phyloP scores from a whole-genome alignment of 2,797 vertebrate genomes.

The Poeciliopsis presidionis region DNA sequence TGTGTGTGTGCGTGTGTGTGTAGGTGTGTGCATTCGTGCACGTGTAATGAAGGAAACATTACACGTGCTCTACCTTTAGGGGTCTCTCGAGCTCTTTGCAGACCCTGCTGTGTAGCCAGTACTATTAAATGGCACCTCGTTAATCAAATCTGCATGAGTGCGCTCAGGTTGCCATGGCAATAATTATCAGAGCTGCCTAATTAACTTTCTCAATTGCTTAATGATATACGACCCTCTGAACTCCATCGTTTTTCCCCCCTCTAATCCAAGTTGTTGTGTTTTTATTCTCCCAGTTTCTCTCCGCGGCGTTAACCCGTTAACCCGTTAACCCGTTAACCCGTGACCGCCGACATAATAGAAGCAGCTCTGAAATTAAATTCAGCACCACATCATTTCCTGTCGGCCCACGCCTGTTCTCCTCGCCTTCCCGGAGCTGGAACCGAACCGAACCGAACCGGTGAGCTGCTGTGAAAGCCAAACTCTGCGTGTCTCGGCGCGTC shows the following conservation, averaged over 20 bases:
- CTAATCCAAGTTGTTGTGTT: conserved; percentile 77
- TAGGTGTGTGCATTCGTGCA: neutral
- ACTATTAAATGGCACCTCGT: conserved; percentile 80
- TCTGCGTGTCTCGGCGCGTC: conserved; percentile 27
- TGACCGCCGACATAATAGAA: conserved; percentile 71
- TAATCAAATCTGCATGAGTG: conserved; percentile 86
- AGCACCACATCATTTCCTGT: conserved; percentile 51
- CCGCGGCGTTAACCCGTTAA: conserved; percentile 66
- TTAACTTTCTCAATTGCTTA: conserved; percentile 87
- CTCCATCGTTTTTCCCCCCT: conserved; percentile 67
- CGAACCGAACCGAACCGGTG: neutral
- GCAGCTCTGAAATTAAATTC: conserved; percentile 75
- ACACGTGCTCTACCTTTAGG: conserved; percentile 69
- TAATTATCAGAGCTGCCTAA: conserved; percentile 87
- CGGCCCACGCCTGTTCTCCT: conserved; percentile 15
- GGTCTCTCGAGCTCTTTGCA: conserved; percentile 72
- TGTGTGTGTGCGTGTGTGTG: neutral
- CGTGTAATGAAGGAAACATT: conserved; percentile 35
- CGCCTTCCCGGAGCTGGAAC: neutral
- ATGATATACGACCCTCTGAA: conserved; percentile 86
- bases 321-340: conserved; percentile 60
- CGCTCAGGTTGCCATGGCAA: conserved; percentile 85
- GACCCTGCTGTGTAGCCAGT: conserved; percentile 46
- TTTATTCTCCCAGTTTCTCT: conserved; percentile 64
- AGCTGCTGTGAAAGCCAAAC: conserved; percentile 20